Evolutionary conservation across 2,113 vertebrate genomes (phyloP).

Genomic region (Onychorhynchus coronatus): DNA sequence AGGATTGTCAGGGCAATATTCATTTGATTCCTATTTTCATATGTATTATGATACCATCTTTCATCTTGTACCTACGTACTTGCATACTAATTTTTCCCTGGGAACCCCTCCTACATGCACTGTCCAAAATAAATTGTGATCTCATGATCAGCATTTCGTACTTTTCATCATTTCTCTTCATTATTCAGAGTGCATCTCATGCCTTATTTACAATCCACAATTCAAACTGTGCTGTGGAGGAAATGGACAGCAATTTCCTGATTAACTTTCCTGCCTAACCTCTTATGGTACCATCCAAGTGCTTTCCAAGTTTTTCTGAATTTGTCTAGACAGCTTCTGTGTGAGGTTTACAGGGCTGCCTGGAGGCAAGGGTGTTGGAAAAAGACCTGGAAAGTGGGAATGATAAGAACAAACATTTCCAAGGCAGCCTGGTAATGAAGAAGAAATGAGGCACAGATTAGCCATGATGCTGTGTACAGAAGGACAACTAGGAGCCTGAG

Average conservation of each 20-base stretch:
- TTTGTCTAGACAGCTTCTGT: constrained; percentile 34
- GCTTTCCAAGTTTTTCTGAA: constrained; percentile 7
- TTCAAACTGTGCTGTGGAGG: constrained; percentile 20
- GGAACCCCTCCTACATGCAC: constrained; percentile 35
- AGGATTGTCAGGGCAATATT: constrained; percentile 19
- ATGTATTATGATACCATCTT: constrained; percentile 32
- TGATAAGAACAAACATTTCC: neutral
- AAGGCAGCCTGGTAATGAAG: neutral
- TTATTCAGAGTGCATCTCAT: constrained; percentile 10
- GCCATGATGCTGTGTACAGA: neutral
- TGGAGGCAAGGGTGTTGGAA: neutral
- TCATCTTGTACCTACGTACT: constrained; percentile 34
- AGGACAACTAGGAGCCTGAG: neutral
- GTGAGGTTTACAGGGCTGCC: neutral
- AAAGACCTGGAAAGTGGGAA: neutral
- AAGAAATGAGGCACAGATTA: neutral
- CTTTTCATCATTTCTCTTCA: constrained; percentile 18
- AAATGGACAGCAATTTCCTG: constrained; percentile 43
- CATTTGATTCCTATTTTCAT: constrained; percentile 40
- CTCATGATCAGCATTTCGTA: constrained; percentile 36
- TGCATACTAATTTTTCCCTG: constrained; percentile 30
- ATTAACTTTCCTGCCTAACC: constrained; percentile 29
- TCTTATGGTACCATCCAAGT: neutral
- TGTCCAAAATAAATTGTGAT: constrained; percentile 28
- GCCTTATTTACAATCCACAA: neutral